A percentile compares a stretch with the other conserved stretches of the same genome.
phyloP scores from a whole-genome alignment of 2,113 vertebrate species.

The Equus quagga region DNA sequence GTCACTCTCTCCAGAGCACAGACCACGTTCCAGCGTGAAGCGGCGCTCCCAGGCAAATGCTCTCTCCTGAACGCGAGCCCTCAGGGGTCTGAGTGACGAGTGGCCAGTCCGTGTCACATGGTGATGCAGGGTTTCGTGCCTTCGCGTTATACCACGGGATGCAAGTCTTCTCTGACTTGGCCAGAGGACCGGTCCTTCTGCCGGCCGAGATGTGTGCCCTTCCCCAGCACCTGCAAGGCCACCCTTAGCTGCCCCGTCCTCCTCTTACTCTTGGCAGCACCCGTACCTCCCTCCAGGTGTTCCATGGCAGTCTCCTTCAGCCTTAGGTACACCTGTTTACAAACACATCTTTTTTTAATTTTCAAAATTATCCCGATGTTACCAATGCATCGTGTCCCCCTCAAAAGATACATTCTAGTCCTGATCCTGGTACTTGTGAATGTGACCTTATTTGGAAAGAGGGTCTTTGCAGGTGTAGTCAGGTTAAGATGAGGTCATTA shows the following conservation, averaged over 20 bases:
- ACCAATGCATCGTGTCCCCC: too few relatives aligned
- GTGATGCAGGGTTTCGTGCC: neutral
- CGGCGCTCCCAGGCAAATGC: rapidly evolving
- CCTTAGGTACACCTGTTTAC: neutral
- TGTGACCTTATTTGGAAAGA: neutral
- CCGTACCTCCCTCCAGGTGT: neutral
- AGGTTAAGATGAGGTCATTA: neutral
- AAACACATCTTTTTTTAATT: rapidly evolving
- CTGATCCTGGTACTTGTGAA: neutral
- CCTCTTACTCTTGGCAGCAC: rapidly evolving
- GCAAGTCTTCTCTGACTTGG: neutral
- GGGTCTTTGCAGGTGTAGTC: neutral
- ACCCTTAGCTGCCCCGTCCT: rapidly evolving
- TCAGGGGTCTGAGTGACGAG: rapidly evolving
- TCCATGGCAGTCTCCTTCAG: rapidly evolving
- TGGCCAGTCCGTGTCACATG: neutral
- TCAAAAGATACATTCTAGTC: neutral
- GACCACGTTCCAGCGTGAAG: neutral
- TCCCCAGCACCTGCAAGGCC: neutral
- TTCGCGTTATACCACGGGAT: rapidly evolving
- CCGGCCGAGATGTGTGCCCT: rapidly evolving
- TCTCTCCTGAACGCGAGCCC: neutral
- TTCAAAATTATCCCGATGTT: neutral
- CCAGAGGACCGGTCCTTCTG: neutral
- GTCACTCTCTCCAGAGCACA: rapidly evolving